Evolutionary conservation across 2,888 invertebrate species (phyloP).

Genomic region (Chironomus riparius): DNA sequence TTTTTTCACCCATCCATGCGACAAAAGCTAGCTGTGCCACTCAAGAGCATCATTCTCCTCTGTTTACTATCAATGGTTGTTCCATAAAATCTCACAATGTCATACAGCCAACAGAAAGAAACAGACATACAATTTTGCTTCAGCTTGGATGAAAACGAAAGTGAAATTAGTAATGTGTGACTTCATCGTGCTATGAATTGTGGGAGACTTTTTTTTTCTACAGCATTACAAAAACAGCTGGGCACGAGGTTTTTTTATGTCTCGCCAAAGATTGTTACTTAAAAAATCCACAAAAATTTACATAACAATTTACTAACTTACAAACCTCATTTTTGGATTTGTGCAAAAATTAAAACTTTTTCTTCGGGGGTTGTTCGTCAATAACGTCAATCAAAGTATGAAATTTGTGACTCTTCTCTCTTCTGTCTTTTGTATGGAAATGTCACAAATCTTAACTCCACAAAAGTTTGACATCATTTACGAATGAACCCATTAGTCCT

Average conservation of each 20-base stretch:
- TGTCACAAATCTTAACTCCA: too few relatives aligned
- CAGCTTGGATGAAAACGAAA: constrained; percentile 21
- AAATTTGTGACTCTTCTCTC: too few relatives aligned
- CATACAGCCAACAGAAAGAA: not conserved
- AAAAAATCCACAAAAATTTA: not conserved
- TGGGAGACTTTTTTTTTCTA: constrained; percentile 13
- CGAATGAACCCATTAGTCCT: too few relatives aligned
- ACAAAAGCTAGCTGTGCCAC: not conserved
- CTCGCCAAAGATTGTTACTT: not conserved
- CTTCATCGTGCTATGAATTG: constrained; percentile 19
- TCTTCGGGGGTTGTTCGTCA: too few relatives aligned
- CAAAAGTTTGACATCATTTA: too few relatives aligned
- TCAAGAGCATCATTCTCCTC: not conserved
- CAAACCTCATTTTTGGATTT: not conserved
- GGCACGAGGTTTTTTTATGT: constrained; percentile 2
- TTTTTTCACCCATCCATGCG: not conserved
- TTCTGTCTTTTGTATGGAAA: too few relatives aligned
- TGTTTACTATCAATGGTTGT: constrained; percentile 3
- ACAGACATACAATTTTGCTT: not conserved
- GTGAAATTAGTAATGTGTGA: constrained; percentile 25
- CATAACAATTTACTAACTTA: not conserved
- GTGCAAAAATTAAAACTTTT: not conserved
- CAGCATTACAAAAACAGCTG: not conserved
- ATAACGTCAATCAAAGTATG: too few relatives aligned
- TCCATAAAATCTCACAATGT: too few relatives aligned